These are phyloP conservation scores for Tachystola acroxantha DNA, from an alignment of 2,888 invertebrate species.

Conservation along the genomic window DNA sequence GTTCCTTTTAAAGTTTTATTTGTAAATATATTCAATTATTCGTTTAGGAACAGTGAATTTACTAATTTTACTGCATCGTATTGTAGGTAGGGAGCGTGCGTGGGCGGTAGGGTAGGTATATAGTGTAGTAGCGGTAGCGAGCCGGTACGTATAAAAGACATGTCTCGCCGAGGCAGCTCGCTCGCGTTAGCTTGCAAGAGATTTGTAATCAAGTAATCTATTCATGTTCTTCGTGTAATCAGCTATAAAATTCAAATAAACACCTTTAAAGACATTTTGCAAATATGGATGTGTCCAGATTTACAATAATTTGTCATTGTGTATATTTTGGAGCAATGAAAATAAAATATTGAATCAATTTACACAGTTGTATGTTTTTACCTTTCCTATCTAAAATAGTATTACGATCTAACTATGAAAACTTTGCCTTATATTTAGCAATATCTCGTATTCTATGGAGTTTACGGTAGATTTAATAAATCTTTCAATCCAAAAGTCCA, in stretches of 20 bases:
- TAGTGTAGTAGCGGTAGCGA: slow-evolving; percentile 18
- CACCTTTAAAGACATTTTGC: slow-evolving; percentile 66
- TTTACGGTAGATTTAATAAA: no score
- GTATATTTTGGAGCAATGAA: slow-evolving; percentile 77
- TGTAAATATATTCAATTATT: slow-evolving; percentile 71
- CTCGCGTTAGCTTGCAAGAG: slow-evolving; percentile 44
- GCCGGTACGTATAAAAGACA: slow-evolving; percentile 41
- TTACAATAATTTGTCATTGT: slow-evolving; percentile 71
- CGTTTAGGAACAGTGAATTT: slow-evolving; percentile 68
- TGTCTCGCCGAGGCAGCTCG: slow-evolving; percentile 29
- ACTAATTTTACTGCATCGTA: slow-evolving; percentile 64
- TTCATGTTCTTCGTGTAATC: slow-evolving; percentile 73
- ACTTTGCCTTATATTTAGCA: no score
- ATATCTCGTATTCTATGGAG: no score
- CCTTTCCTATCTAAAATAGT: no score
- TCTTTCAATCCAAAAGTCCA: no score
- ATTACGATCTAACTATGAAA: no score
- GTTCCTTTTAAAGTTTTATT: slow-evolving; percentile 78
- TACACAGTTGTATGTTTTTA: slow-evolving; percentile 28
- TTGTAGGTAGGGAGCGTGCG: slow-evolving; percentile 24
- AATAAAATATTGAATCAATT: slow-evolving; percentile 75
- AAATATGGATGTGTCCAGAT: slow-evolving; percentile 61
- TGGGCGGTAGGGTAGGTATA: no score
- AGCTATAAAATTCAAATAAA: slow-evolving; percentile 66
- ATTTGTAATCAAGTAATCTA: slow-evolving; percentile 62